These are phyloP conservation scores for Stenurella melanura DNA, from an alignment of 2,888 invertebrate genomes.

Conservation along the genomic window DNA sequence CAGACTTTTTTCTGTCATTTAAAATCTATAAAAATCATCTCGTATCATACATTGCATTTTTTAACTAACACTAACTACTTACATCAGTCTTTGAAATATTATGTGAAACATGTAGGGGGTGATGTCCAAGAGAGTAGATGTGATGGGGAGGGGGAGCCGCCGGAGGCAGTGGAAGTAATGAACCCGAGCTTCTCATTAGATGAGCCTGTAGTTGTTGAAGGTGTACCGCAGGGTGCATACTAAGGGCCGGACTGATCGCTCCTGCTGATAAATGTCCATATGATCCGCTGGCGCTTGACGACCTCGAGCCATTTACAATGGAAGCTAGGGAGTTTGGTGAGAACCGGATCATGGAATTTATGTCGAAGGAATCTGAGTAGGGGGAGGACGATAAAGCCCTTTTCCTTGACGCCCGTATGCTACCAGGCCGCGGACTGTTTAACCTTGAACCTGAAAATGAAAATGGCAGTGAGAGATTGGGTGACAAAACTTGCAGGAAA, in stretches of 20 bases:
- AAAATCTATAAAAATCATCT: constrained; percentile 55
- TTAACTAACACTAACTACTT: constrained; percentile 52
- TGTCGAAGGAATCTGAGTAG: constrained; percentile 95
- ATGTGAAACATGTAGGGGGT: constrained; percentile 70
- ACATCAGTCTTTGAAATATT: constrained; percentile 70
- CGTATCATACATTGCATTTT: not conserved
- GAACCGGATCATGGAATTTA: constrained; percentile 96
- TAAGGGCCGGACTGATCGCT: constrained; percentile 90
- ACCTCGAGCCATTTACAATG: constrained; percentile 87
- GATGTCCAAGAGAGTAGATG: constrained; percentile 72
- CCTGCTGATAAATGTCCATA: constrained; percentile 95
- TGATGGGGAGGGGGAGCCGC: constrained; percentile 71
- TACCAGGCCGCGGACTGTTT: constrained; percentile 78
- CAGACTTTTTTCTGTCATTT: constrained; percentile 70
- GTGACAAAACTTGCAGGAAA: constrained; percentile 13
- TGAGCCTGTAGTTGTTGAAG: constrained; percentile 88
- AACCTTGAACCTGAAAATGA: constrained; percentile 77
- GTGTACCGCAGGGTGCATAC: constrained; percentile 79
- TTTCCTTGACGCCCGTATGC: constrained; percentile 82
- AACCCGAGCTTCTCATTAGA: constrained; percentile 81
- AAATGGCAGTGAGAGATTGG: not conserved
- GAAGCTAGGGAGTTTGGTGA: constrained; percentile 93
- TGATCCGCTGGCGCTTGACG: constrained; percentile 93
- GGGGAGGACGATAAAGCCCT: constrained; percentile 95
- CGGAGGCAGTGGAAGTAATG: constrained; percentile 74